Percentiles rank a stretch among this genome's conserved stretches.
Evolutionary conservation across 2,797 vertebrate species (phyloP).

Genomic region (Lagodon rhomboides): DNA sequence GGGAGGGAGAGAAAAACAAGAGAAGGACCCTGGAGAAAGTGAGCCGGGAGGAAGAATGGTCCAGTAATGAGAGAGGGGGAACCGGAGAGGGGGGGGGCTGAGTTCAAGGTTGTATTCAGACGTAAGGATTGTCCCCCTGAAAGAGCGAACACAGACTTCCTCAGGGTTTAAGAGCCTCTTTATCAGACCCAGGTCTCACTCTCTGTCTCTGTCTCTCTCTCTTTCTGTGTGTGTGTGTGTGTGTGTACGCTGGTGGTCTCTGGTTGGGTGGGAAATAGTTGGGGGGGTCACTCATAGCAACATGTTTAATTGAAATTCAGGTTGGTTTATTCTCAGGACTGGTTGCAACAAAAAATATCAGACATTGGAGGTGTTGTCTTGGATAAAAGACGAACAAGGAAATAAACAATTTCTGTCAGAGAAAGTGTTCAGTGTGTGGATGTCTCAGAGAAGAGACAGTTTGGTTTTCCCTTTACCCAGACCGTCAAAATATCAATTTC

Average conservation of each 20-base stretch:
- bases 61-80: constrained; percentile 74
- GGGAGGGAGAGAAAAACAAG: constrained; percentile 73
- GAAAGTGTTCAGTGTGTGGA: background rate
- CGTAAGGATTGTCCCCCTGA: constrained; percentile 69
- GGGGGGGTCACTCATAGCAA: constrained; percentile 65
- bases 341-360: constrained; percentile 58
- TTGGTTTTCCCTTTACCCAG: background rate
- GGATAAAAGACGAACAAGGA: too few species aligned
- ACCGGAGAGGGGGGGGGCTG: constrained; percentile 50
- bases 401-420: too few species aligned
- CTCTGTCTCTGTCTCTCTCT: too few species aligned
- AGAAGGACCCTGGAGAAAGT: constrained; percentile 75
- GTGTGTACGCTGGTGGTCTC: constrained; percentile 34
- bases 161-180: constrained; percentile 84
- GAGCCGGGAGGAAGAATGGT: constrained; percentile 71
- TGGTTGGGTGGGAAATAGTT: constrained; percentile 44
- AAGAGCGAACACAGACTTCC: constrained; percentile 77
- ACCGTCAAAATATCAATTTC: background rate
- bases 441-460: too few species aligned
- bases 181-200: constrained; percentile 73
- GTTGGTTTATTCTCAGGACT: constrained; percentile 68
- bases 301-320: constrained; percentile 84
- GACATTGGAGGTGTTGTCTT: background rate
- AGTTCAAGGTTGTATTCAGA: constrained; percentile 83
- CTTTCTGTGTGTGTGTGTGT: too few species aligned